Percentiles rank a stretch among this genome's conserved stretches.
Evolutionary conservation across 1,140 invertebrate genomes (phyloP).

Genomic region (Akabosia matsudoensis): DNA sequence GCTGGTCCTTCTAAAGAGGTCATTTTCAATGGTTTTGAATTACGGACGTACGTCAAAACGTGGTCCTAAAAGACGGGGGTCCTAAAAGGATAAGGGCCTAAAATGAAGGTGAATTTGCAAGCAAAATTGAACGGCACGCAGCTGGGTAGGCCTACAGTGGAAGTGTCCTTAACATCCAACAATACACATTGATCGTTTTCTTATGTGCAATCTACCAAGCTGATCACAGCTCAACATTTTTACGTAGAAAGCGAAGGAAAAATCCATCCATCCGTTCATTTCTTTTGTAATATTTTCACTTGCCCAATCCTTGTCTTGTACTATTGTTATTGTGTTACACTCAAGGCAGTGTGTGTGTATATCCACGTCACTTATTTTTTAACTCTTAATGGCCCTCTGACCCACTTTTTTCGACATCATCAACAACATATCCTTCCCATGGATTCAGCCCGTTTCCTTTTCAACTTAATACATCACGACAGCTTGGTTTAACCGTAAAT

Average conservation of each 20-base stretch:
- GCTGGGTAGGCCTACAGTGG: no score
- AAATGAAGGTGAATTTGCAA: no score
- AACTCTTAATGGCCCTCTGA: not conserved
- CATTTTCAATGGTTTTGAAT: no score
- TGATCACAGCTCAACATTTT: constrained; percentile 29
- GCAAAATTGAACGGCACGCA: no score
- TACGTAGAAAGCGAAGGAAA: not conserved
- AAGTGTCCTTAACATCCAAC: no score
- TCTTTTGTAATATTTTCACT: not conserved
- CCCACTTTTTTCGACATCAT: not conserved
- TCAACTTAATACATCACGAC: not conserved
- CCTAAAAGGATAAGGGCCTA: no score
- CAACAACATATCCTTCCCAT: not conserved
- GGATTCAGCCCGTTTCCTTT: not conserved
- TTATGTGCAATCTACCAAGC: constrained; percentile 10
- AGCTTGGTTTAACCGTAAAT: not conserved
- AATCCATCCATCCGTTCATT: not conserved
- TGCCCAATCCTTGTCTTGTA: not conserved
- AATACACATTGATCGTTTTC: no score
- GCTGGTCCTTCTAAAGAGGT: no score
- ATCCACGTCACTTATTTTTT: not conserved
- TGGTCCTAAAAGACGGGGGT: no score
- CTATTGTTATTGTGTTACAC: not conserved
- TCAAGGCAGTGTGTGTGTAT: not conserved
- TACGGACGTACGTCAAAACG: no score